Conservation (phyloP, 2,797 vertebrate species). For the Myotis vivesi region DNA sequence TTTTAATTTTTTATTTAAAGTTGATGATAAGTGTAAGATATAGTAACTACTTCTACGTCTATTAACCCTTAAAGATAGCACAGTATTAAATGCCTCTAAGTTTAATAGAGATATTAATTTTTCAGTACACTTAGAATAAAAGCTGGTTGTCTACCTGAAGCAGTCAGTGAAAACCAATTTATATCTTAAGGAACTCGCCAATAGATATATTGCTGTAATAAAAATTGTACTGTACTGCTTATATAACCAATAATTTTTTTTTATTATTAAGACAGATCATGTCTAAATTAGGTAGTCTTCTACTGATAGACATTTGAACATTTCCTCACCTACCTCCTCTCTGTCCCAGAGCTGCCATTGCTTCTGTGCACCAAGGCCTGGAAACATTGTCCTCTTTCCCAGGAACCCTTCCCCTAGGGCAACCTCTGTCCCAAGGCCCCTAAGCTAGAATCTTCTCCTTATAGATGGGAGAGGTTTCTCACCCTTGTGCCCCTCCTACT, state of each 20-base stretch:
- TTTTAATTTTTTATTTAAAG: constrained; percentile 65
- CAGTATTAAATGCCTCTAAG: constrained; percentile 44
- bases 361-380: background rate
- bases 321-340: background rate
- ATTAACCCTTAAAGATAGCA: constrained; percentile 49
- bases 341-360: background rate
- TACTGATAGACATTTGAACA: background rate
- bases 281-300: background rate
- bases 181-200: constrained; percentile 42
- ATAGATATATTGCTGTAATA: constrained; percentile 12
- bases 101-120: constrained; percentile 64
- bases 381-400: background rate
- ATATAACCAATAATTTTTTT: constrained; percentile 43
- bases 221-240: constrained; percentile 33
- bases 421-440: background rate
- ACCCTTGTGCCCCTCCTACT: background rate
- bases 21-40: constrained; percentile 41
- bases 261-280: constrained; percentile 5
- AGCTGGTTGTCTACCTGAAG: constrained; percentile 46
- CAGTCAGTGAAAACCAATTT: constrained; percentile 64
- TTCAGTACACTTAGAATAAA: constrained; percentile 69
- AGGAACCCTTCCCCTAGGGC: fast-evolving
- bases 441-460: background rate
- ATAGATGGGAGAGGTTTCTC: background rate
- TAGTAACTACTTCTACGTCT: constrained; percentile 5